Conservation (phyloP, 2,113 vertebrate genomes). For the Boulengeromyrus knoepffleri region DNA sequence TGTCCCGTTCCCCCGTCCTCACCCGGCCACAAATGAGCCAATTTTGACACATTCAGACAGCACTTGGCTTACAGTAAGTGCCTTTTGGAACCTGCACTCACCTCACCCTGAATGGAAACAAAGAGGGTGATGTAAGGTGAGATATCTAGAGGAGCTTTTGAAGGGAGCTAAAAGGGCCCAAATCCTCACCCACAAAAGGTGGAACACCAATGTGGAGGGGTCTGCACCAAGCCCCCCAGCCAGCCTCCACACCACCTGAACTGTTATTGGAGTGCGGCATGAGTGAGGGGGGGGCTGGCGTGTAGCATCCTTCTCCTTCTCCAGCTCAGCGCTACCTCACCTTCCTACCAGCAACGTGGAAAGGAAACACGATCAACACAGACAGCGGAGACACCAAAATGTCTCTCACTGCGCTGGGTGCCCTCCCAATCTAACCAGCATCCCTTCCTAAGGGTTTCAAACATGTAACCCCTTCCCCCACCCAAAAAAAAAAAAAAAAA, state of each 20-base stretch:
- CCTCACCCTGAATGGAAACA: slow-evolving; percentile 44
- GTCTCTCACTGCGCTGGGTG: background rate
- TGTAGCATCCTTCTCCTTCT: background rate
- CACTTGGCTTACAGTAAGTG: slow-evolving; percentile 52
- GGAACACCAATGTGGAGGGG: slow-evolving; percentile 44
- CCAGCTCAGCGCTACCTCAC: background rate
- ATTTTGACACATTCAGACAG: slow-evolving; percentile 56
- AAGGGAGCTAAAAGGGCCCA: slow-evolving; percentile 43
- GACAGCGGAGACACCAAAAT: background rate
- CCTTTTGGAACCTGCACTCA: slow-evolving; percentile 35
- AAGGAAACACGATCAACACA: background rate
- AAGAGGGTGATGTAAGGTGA: slow-evolving; percentile 60
- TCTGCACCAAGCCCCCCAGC: slow-evolving; percentile 41
- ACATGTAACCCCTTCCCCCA: background rate
- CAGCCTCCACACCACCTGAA: background rate
- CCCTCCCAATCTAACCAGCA: background rate
- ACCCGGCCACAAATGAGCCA: slow-evolving; percentile 49
- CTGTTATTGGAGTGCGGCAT: slow-evolving; percentile 17
- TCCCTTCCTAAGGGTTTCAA: background rate
- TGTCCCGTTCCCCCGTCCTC: slow-evolving; percentile 22
- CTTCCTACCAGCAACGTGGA: background rate
- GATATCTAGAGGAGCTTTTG: slow-evolving; percentile 56
- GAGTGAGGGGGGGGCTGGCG: background rate
- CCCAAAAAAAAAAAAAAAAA: background rate
- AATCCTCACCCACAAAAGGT: slow-evolving; percentile 55